Percentiles rank a stretch among this genome's conserved stretches.
Evolutionary conservation across 1,140 invertebrate genomes (phyloP).

Genomic region (Caenorhabditis latens): DNA sequence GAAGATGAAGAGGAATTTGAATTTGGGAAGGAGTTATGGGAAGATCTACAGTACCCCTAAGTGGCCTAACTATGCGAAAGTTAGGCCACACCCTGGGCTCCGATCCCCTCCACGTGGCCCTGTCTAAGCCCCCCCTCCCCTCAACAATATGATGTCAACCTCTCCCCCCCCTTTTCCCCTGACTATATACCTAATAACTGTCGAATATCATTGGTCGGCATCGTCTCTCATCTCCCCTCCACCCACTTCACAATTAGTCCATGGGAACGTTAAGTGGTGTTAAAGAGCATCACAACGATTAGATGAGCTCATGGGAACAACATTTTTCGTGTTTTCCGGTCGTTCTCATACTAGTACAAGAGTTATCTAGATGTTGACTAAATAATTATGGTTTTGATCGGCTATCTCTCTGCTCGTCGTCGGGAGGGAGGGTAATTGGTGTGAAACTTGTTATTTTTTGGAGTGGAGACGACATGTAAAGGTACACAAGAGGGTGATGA

Average conservation of each 20-base stretch:
- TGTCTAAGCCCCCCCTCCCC: too few relatives aligned
- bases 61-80: too few relatives aligned
- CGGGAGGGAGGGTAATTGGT: not conserved
- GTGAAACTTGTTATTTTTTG: not conserved
- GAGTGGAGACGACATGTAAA: not conserved
- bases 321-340: not conserved
- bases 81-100: too few relatives aligned
- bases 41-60: too few relatives aligned
- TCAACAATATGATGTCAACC: too few relatives aligned
- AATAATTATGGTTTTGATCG: constrained; percentile 1
- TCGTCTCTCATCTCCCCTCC: not conserved
- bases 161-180: too few relatives aligned
- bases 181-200: too few relatives aligned
- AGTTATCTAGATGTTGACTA: not conserved
- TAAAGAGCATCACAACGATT: not conserved
- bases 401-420: not conserved
- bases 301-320: not conserved
- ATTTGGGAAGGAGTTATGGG: too few relatives aligned
- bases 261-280: constrained; percentile 1
- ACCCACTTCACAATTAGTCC: not conserved
- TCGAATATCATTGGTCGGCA: not conserved
- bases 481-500: not conserved
- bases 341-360: not conserved
- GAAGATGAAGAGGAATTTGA: too few relatives aligned
- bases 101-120: too few relatives aligned